phyloP scores from a whole-genome alignment of 2,797 vertebrate genomes.

The Onychomys arenicola region DNA sequence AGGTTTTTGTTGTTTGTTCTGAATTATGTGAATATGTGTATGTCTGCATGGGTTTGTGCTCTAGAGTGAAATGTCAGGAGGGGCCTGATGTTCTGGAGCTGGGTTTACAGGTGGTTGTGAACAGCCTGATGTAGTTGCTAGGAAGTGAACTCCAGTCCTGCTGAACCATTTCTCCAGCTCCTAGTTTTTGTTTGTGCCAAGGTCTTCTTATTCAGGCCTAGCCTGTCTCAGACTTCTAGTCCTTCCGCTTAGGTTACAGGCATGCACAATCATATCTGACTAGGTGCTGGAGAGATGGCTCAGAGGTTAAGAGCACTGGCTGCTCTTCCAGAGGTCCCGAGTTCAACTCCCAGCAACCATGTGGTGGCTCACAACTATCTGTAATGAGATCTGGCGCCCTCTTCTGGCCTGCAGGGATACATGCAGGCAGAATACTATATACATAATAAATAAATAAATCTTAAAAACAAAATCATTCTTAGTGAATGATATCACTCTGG shows the following conservation, averaged over 20 bases:
- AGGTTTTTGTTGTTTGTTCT: background rate
- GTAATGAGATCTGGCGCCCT: too few species aligned
- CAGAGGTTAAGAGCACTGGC: too few species aligned
- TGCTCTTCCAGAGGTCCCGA: too few species aligned
- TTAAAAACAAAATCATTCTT: slow-evolving; percentile 22
- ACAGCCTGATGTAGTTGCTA: background rate
- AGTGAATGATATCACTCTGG: background rate
- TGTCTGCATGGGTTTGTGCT: background rate
- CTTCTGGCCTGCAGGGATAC: too few species aligned
- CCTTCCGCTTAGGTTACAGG: background rate
- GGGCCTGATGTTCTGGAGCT: background rate
- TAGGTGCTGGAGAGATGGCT: too few species aligned
- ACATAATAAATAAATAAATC: too few species aligned
- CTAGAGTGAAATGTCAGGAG: background rate
- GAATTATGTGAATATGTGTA: background rate
- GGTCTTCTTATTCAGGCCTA: background rate
- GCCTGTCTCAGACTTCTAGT: too few species aligned
- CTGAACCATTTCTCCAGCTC: background rate
- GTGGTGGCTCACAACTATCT: too few species aligned
- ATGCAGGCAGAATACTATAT: too few species aligned
- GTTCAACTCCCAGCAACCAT: too few species aligned
- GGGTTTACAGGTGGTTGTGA: too few species aligned
- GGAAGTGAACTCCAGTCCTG: background rate
- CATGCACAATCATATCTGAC: background rate
- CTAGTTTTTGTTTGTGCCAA: background rate